These are phyloP conservation scores for Unio pictorum DNA, from an alignment of 2,888 invertebrate genomes.

Conservation along the genomic window DNA sequence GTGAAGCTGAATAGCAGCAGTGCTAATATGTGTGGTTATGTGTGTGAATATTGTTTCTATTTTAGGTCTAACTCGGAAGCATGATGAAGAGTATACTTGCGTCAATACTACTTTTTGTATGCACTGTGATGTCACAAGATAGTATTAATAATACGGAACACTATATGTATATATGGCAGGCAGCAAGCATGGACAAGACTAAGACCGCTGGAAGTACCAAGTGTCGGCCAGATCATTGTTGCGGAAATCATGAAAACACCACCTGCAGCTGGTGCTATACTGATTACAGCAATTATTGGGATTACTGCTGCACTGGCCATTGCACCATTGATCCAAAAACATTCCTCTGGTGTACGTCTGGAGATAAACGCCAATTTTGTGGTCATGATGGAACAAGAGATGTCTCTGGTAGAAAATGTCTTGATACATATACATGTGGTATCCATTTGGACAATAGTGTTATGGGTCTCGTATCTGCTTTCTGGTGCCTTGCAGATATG, in stretches of 20 bases:
- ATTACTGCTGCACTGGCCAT: conserved; percentile 5
- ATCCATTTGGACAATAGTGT: conserved; percentile 3
- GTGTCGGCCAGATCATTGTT: not conserved
- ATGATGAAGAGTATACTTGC: too few species aligned
- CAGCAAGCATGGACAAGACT: not conserved
- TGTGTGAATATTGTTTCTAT: too few species aligned
- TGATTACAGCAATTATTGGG: conserved; percentile 6
- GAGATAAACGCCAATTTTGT: too few species aligned
- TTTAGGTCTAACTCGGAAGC: too few species aligned
- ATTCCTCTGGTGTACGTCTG: not conserved
- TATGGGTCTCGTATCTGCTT: not conserved
- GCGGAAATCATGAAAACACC: not conserved
- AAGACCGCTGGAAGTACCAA: conserved; percentile 4
- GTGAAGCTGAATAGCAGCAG: too few species aligned
- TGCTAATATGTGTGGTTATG: too few species aligned
- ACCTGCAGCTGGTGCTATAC: conserved; percentile 5
- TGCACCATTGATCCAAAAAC: not conserved
- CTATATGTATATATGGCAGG: too few species aligned
- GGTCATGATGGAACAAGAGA: too few species aligned
- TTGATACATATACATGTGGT: not conserved
- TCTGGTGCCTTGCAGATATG: conserved; percentile 4
- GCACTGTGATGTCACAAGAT: too few species aligned
- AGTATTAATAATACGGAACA: too few species aligned
- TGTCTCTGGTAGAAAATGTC: not conserved
- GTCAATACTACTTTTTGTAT: too few species aligned